Evolutionary conservation across 1,140 invertebrate species (phyloP), one percentile per base, ranked within the genome.

Genomic region (Littorina saxatilis): DNA sequence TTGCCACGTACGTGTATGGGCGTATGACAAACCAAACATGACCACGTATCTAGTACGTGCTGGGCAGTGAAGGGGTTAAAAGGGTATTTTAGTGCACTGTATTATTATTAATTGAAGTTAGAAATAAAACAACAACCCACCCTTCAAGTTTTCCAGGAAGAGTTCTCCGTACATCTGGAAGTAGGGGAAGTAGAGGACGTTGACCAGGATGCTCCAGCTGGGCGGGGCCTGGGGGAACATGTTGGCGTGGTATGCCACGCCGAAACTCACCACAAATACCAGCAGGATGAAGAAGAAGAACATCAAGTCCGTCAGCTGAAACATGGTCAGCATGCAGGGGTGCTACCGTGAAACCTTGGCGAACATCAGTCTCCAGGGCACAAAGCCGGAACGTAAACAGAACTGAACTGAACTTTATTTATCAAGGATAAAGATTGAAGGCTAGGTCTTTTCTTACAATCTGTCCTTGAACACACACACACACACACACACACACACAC

Each of bases 141-240:
- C 89, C 82, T 91, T 86, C 27, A 91, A 77, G 58, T 89, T 85
- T 40, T 92, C 91, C n/a, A 92, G 72, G 82, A 90, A 91, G 3
- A 92, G 85, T 79, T 92, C 91, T 13, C 91, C 91, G 86, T 90
- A 91, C 85, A 92, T 89, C 82, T 91, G 90, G 87, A 89, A 92
- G 83, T 92, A 92, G 17, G 91, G 91, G 9, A 87, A 83, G 72
- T 91, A 90, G 7, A 92, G 50, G 15, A 92, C 87, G 66, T 88
- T 85, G 75, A 86, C 88, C 5, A 92, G 81, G 0, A 91, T 78
- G 23, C 37, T 39, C 88, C 89, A 89, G 66, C 50, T 52, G 0
- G 81, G 68, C 40, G 83, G 75, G 0, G 87, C 79, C 61, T 91
- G 90, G 13, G 91, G 91, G 79, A 89, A 90, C 80, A 92, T 81